These are phyloP conservation scores for Scaptomyza hsui DNA, from an alignment of 1,140 invertebrate genomes.

Conservation along the genomic window DNA sequence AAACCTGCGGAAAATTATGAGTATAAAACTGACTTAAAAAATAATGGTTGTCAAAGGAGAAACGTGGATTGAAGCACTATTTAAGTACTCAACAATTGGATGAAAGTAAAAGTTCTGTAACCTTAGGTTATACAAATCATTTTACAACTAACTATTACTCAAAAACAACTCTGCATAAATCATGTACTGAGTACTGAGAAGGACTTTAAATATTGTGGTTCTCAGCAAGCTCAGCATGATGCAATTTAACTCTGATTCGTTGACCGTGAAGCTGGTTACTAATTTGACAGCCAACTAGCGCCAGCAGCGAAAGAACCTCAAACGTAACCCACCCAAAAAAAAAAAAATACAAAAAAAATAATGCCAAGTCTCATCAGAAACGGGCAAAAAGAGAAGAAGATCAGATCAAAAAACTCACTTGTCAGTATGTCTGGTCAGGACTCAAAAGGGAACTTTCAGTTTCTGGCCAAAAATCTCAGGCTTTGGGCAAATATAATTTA, in stretches of 20 bases:
- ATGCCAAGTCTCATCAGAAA: constrained; percentile 23
- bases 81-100: neutral
- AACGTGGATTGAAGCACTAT: neutral
- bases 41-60: neutral
- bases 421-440: constrained; percentile 51
- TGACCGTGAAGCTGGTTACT: constrained; percentile 68
- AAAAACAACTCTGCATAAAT: neutral
- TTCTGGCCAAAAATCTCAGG: constrained; percentile 37
- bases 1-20: neutral
- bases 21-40: neutral
- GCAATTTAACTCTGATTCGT: constrained; percentile 31
- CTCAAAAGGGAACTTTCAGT: constrained; percentile 57
- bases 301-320: constrained; percentile 32
- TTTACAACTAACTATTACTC: neutral
- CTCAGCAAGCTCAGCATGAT: constrained; percentile 26
- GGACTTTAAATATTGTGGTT: neutral
- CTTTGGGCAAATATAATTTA: constrained; percentile 71
- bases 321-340: neutral
- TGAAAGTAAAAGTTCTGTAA: too few relatives aligned
- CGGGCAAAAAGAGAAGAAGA: constrained; percentile 11
- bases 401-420: constrained; percentile 47
- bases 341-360: neutral
- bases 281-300: constrained; percentile 78
- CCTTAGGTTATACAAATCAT: too few relatives aligned
- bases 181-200: neutral